Conservation (phyloP, 2,888 invertebrate genomes). For the Balanococcus diminutus region DNA sequence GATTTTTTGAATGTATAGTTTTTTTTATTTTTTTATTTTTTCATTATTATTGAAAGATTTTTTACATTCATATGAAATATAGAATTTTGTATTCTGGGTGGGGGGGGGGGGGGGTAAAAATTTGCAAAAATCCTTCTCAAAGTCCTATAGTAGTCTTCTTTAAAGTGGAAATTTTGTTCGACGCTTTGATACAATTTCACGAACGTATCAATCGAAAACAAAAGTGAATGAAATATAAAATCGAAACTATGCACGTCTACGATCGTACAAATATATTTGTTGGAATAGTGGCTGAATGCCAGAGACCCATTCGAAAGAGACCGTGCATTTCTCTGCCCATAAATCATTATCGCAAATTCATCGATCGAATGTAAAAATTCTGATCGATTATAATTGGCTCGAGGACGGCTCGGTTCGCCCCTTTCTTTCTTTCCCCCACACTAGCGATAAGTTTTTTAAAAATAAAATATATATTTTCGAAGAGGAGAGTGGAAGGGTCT, state of each 20-base stretch:
- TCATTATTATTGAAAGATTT: not conserved
- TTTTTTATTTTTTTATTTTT: not conserved
- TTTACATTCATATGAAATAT: too few species aligned
- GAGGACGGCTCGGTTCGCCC: not conserved
- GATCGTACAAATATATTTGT: too few species aligned
- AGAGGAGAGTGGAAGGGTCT: not conserved
- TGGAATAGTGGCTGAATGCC: not conserved
- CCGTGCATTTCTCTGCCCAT: not conserved
- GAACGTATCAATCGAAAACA: not conserved
- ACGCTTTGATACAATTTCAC: not conserved
- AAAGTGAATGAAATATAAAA: not conserved
- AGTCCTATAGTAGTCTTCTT: too few species aligned
- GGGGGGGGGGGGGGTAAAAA: too few species aligned
- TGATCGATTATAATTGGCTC: conserved; percentile 10
- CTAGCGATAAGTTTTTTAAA: not conserved
- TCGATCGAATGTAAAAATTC: conserved; percentile 7
- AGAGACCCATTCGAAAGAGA: not conserved
- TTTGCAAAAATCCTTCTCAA: too few species aligned
- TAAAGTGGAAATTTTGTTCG: too few species aligned
- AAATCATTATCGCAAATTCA: not conserved
- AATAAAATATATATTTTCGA: not conserved
- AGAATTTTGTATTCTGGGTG: too few species aligned
- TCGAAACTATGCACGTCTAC: not conserved
- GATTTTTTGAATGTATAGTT: too few species aligned
- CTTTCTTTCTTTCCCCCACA: not conserved